Evolutionary conservation across 2,113 vertebrate species (phyloP).

Genomic region (Petrocephalus microphthalmus): DNA sequence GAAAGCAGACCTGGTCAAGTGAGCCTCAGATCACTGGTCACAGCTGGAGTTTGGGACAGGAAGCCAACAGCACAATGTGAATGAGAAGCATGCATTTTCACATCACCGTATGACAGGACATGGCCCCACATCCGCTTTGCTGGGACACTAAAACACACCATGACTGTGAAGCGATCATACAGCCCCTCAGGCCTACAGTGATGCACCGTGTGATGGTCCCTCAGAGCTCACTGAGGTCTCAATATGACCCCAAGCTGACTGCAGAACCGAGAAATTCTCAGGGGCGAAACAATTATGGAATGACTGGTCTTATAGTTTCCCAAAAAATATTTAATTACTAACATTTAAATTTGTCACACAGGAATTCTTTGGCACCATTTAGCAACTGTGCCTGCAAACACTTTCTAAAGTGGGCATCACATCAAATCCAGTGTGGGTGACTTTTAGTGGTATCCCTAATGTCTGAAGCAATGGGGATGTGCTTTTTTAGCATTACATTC

Average conservation of each 20-base stretch:
- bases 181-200: background rate
- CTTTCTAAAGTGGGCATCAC: background rate
- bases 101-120: conserved; percentile 30
- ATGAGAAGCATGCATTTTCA: conserved; percentile 43
- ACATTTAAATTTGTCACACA: background rate
- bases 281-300: background rate
- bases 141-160: conserved; percentile 1
- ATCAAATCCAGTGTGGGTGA: background rate
- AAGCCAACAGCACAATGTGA: conserved; percentile 21
- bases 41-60: conserved; percentile 2
- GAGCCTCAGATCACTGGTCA: conserved; percentile 9
- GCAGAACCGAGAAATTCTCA: background rate
- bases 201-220: background rate
- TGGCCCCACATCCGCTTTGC: background rate
- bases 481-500: background rate
- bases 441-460: background rate
- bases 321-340: background rate
- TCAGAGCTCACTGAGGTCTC: background rate
- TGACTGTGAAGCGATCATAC: background rate
- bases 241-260: background rate
- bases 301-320: background rate
- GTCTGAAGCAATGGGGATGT: background rate
- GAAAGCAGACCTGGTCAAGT: conserved; percentile 21
- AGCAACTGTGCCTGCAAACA: background rate
- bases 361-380: background rate